These are phyloP conservation scores for Criorhina ranunculi DNA, from an alignment of 2,888 invertebrate genomes.

Conservation along the genomic window DNA sequence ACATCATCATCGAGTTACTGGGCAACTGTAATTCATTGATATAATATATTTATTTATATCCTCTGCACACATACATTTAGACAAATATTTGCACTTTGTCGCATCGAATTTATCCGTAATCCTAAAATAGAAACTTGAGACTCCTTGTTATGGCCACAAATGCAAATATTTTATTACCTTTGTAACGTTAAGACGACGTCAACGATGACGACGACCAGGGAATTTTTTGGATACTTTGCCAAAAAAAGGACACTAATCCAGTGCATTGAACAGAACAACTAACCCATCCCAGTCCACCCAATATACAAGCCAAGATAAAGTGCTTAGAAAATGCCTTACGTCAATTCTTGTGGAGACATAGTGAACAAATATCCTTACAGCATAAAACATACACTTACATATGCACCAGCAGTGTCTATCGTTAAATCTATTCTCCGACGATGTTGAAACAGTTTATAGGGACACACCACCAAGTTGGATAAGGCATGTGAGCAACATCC, in stretches of 20 bases:
- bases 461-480: conserved; percentile 14
- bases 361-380: conserved; percentile 23
- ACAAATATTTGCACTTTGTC: conserved; percentile 1
- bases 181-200: conserved; percentile 34
- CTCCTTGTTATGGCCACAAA: conserved; percentile 42
- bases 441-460: background rate
- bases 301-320: conserved; percentile 24
- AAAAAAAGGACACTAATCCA: conserved; percentile 60
- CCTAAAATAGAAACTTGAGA: conserved; percentile 28
- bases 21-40: background rate
- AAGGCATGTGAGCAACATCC: conserved; percentile 11
- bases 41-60: too few relatives aligned
- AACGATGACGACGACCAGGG: conserved; percentile 8
- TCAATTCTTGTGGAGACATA: conserved; percentile 26
- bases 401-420: conserved; percentile 38
- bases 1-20: too few relatives aligned
- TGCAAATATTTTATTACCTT: conserved; percentile 58
- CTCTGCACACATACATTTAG: background rate
- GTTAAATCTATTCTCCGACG: conserved; percentile 16
- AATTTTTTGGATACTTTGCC: conserved; percentile 47
- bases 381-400: conserved; percentile 36
- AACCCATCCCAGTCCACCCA: background rate
- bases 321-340: conserved; percentile 46
- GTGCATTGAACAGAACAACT: conserved; percentile 17
- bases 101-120: conserved; percentile 39